These are phyloP conservation scores for Capromys pilorides DNA, from an alignment of 2,797 vertebrate genomes.

Conservation along the genomic window DNA sequence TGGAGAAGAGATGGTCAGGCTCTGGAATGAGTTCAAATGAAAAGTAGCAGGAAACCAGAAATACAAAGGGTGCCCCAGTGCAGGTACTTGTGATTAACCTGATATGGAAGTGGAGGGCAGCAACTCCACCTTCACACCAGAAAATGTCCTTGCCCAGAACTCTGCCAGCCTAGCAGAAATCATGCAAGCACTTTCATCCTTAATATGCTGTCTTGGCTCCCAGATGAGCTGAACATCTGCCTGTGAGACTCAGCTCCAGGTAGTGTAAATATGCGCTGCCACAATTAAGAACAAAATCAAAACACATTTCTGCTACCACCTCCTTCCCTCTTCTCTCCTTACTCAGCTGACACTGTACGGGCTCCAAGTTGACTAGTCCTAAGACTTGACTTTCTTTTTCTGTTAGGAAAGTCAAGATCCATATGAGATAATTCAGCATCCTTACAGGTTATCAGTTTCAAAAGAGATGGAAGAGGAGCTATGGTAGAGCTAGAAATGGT, in stretches of 20 bases:
- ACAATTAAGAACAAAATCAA: constrained; percentile 80
- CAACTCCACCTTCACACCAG: neutral
- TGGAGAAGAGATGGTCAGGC: neutral
- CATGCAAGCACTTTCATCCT: constrained; percentile 65
- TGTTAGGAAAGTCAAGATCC: neutral
- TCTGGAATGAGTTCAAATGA: neutral
- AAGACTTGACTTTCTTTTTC: neutral
- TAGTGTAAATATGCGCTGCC: constrained; percentile 71
- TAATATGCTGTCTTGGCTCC: constrained; percentile 66
- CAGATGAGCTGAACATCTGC: constrained; percentile 74
- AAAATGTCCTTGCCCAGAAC: neutral
- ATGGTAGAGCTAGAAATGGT: neutral
- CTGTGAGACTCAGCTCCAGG: constrained; percentile 74
- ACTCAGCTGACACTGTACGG: constrained; percentile 51
- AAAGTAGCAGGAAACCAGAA: neutral
- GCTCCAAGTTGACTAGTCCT: constrained; percentile 48
- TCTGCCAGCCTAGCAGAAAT: neutral
- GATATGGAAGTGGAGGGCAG: accelerated
- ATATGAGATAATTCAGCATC: neutral
- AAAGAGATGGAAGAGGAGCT: neutral
- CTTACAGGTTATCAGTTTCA: neutral
- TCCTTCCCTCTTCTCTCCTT: constrained; percentile 64
- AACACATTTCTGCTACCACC: constrained; percentile 70
- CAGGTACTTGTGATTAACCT: neutral
- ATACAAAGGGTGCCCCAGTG: accelerated